Conservation (phyloP, 2,888 invertebrate genomes). For the Torymus texanus region DNA sequence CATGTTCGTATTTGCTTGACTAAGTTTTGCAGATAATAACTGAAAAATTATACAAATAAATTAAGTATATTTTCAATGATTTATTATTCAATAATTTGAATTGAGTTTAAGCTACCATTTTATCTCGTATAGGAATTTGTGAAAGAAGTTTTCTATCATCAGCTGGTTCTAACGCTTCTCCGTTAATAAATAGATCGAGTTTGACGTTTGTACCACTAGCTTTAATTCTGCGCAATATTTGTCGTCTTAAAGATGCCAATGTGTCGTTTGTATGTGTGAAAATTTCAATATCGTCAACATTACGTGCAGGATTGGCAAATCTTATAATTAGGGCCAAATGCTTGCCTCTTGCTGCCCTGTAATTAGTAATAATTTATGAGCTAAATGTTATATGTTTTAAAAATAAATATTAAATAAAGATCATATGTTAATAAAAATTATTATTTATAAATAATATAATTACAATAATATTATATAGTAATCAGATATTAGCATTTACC, state of each 20-base stretch:
- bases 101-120: conserved; percentile 80
- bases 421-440: background rate
- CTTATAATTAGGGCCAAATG: conserved; percentile 91
- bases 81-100: background rate
- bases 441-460: background rate
- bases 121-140: conserved; percentile 90
- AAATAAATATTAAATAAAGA: no score
- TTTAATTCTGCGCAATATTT: conserved; percentile 82
- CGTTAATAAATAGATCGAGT: conserved; percentile 92
- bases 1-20: conserved; percentile 83
- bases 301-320: conserved; percentile 90
- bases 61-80: conserved; percentile 7
- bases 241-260: conserved; percentile 88
- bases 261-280: conserved; percentile 97
- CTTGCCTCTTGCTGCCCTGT: conserved; percentile 91
- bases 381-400: no score
- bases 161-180: conserved; percentile 89
- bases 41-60: conserved; percentile 67
- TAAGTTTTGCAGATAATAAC: conserved; percentile 86
- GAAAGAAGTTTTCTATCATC: conserved; percentile 92
- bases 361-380: conserved; percentile 56
- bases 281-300: conserved; percentile 93
- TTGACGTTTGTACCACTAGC: conserved; percentile 85
- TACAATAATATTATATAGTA: conserved; percentile 6
- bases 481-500: conserved; percentile 71